A percentile compares a stretch with the other conserved stretches of the same genome.
Evolutionary conservation across 2,113 vertebrate species (phyloP).

Genomic region (Nerophis ophidion): DNA sequence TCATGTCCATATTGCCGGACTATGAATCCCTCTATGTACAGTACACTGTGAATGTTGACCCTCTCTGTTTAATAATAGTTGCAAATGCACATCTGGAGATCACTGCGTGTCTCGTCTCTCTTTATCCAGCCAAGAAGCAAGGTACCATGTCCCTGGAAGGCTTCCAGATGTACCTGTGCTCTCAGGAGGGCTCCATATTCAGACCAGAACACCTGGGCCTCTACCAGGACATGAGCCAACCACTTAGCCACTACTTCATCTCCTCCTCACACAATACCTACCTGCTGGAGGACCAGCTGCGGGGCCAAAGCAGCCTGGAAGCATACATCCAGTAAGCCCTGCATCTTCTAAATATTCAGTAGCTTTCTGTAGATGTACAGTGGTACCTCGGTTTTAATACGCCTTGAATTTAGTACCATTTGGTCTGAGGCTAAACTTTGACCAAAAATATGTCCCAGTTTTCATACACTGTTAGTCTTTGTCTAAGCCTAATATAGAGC

Average conservation of each 20-base stretch:
- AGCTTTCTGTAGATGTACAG: background rate
- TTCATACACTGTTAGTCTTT: too few species aligned
- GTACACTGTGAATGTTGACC: too few species aligned
- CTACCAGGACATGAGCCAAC: slow-evolving; percentile 88
- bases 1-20: too few species aligned
- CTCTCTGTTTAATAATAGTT: too few species aligned
- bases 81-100: background rate
- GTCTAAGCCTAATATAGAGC: too few species aligned
- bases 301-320: slow-evolving; percentile 89
- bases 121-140: slow-evolving; percentile 52
- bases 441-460: too few species aligned
- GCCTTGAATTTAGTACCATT: too few species aligned
- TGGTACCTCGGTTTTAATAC: background rate
- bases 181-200: slow-evolving; percentile 87
- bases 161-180: slow-evolving; percentile 87
- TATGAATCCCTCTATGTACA: too few species aligned
- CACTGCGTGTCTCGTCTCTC: background rate
- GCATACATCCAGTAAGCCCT: slow-evolving; percentile 86
- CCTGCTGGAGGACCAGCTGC: slow-evolving; percentile 87
- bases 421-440: too few species aligned
- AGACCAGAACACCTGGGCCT: slow-evolving; percentile 63
- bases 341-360: background rate
- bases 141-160: slow-evolving; percentile 81
- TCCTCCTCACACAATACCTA: slow-evolving; percentile 97
- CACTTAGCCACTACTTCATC: slow-evolving; percentile 91